Evolutionary conservation across 2,797 vertebrate genomes (phyloP), one percentile per base, ranked within the genome.

Genomic region (Gadopsis marmoratus): DNA sequence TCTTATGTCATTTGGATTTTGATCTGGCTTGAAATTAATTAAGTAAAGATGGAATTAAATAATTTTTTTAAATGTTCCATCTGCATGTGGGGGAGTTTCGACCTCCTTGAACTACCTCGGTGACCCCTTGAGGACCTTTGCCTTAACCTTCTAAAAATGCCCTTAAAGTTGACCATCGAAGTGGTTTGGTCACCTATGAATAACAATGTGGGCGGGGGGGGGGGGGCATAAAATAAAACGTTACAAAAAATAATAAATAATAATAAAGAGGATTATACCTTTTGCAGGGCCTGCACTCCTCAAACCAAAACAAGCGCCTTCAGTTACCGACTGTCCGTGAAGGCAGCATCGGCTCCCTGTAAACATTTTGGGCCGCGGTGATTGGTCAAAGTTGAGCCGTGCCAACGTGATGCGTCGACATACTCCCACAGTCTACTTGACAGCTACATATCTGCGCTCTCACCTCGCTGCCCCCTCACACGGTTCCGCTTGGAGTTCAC

Each of bases 381-480:
- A 95, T 95, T 95, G 94, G 95, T 79, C 81, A 64, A 80, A 88
- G 78, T 76, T 58, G 56, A 70, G 61, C 10, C 19, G 69, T 70
- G 84, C 85, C 82, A 71, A 56, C 75, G 70, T 83, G 74, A 72
- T 45, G 67, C 72, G 62, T 60, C 53, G 55, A 76, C 82, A 63
- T 37, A 85, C 90, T 58, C 82, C 17, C 76, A 63, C 90, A 37
- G 8, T 58, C 78, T 12, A 58, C 78, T 37, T 94, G 91, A 93
- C 92, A 93, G 88, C 75, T 79, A 47, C 84, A 78, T 2, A 81
- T 81, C 85, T 82, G 1, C 33, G 12, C 71, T 43, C 70, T 67
- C 63, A 86, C 70, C 84, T 82, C 81, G 58, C 53, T 16, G 16
- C 39, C 13, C 75, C 33, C 7, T 12, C n/a, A n/a, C 19, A 55